Percentiles rank a stretch among this genome's conserved stretches.
These are phyloP conservation scores for Cyclophora punctaria DNA, from an alignment of 2,888 invertebrate species.

Conservation along the genomic window DNA sequence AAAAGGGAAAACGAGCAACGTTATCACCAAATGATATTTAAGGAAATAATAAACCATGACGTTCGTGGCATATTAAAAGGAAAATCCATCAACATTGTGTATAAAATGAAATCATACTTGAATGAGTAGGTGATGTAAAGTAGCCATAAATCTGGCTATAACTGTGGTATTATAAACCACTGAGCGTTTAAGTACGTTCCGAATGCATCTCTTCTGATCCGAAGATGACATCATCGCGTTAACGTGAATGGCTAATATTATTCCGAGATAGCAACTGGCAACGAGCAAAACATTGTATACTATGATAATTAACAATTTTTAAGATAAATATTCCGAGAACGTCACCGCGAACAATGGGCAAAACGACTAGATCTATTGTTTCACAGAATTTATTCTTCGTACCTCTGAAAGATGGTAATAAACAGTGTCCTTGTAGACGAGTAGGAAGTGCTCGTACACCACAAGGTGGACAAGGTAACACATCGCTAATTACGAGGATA, in stretches of 20 bases:
- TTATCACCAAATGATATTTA: neutral
- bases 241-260: constrained; percentile 9
- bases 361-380: constrained; percentile 25
- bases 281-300: constrained; percentile 9
- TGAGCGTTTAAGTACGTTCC: no score
- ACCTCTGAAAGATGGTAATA: constrained; percentile 22
- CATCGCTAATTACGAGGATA: constrained; percentile 17
- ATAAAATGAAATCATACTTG: neutral
- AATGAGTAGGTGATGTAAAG: constrained; percentile 2
- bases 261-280: constrained; percentile 8
- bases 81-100: constrained; percentile 3
- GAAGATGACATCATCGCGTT: constrained; percentile 2
- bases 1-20: neutral
- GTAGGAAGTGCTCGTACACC: constrained; percentile 27
- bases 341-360: constrained; percentile 13
- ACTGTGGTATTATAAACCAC: constrained; percentile 1
- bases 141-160: constrained; percentile 12
- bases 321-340: constrained; percentile 6
- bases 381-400: constrained; percentile 20
- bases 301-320: constrained; percentile 12
- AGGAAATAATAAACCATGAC: neutral
- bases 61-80: constrained; percentile 3
- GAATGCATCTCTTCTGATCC: constrained; percentile 14
- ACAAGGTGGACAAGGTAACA: constrained; percentile 40
- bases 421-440: constrained; percentile 19